These are phyloP conservation scores for Mus minutoides DNA, from an alignment of 2,797 vertebrate genomes.

Conservation along the genomic window DNA sequence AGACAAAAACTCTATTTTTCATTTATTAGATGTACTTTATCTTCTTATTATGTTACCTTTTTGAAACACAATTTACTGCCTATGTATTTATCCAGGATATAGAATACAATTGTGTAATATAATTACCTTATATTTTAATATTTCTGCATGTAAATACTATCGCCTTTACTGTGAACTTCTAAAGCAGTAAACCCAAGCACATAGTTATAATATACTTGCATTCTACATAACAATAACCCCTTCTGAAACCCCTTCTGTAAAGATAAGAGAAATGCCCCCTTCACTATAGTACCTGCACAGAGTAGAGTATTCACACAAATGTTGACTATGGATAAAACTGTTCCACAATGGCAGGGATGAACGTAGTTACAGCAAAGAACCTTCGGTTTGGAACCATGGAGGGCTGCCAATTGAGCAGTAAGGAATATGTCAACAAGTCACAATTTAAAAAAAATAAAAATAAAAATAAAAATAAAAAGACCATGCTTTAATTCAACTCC, in stretches of 20 bases:
- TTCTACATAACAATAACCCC: not conserved
- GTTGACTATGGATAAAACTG: not conserved
- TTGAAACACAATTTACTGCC: not conserved
- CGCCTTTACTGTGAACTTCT: not conserved
- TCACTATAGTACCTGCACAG: not conserved
- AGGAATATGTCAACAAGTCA: conserved; percentile 40
- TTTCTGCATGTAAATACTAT: not conserved
- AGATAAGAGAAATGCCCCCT: not conserved
- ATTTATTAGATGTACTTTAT: conserved; percentile 57
- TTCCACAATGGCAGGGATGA: not conserved
- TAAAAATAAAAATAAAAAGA: too few relatives aligned
- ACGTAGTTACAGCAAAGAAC: not conserved
- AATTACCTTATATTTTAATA: conserved; percentile 44
- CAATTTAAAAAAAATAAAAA: not conserved
- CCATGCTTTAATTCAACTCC: conserved; percentile 2
- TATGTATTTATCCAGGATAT: conserved; percentile 48
- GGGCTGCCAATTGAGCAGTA: not conserved
- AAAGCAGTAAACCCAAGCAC: not conserved
- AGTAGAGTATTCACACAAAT: not conserved
- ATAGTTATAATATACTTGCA: not conserved
- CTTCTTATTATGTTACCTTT: conserved; percentile 51
- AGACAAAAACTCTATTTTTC: conserved; percentile 64
- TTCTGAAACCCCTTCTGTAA: too few relatives aligned
- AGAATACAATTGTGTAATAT: not conserved
- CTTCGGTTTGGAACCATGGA: not conserved